Percentiles rank a stretch among this genome's conserved stretches.
Conservation (phyloP, 1,140 invertebrate genomes). For the Anoplolepis gracilipes region DNA sequence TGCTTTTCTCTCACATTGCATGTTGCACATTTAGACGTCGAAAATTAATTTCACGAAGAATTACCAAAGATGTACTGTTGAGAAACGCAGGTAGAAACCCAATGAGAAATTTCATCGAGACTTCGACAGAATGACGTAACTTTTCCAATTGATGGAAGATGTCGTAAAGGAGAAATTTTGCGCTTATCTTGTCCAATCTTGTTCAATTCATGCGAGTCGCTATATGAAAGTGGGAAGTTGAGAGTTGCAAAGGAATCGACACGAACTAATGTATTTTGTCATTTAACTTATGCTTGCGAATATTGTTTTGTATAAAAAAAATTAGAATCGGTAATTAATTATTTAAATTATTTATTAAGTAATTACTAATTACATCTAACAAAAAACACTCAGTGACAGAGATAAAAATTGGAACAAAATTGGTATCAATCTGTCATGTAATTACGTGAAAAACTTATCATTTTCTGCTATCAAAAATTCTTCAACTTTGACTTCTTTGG, state of each 20-base stretch:
- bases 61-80: too few species aligned
- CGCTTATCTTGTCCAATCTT: not conserved
- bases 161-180: conserved; percentile 17
- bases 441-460: not conserved
- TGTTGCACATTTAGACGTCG: not conserved
- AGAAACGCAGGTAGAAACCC: not conserved
- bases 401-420: not conserved
- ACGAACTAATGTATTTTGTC: not conserved
- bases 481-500: not conserved
- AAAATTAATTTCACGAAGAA: conserved; percentile 7
- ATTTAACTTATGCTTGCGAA: not conserved
- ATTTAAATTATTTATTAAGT: not conserved
- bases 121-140: conserved; percentile 49
- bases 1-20: not conserved
- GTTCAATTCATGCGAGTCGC: not conserved
- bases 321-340: too few species aligned
- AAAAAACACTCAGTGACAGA: too few species aligned
- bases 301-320: too few species aligned
- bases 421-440: not conserved
- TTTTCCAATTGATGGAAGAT: conserved; percentile 57
- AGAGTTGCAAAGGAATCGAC: not conserved
- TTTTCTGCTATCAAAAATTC: not conserved
- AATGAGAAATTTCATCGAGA: conserved; percentile 64
- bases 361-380: not conserved
- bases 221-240: not conserved